phyloP scores from a whole-genome alignment of 1,140 invertebrate species.

The Bradynema listronoti region DNA sequence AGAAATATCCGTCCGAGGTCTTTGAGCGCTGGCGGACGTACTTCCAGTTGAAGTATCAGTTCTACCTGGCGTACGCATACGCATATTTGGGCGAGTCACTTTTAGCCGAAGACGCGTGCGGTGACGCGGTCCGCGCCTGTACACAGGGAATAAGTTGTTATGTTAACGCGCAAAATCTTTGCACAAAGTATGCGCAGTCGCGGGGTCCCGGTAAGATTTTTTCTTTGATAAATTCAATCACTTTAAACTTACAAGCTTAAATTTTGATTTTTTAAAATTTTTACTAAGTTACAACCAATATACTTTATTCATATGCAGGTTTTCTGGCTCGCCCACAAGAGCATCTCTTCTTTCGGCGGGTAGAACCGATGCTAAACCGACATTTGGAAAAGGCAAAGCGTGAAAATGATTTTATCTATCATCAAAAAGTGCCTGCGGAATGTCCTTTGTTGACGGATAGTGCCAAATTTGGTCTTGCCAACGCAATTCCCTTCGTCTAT shows the following conservation, averaged over 20 bases:
- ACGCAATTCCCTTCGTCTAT: conserved; percentile 65
- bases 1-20: conserved; percentile 62
- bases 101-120: conserved; percentile 68
- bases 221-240: not conserved
- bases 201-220: conserved; percentile 62
- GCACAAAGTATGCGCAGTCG: conserved; percentile 65
- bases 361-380: conserved; percentile 64
- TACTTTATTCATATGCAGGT: conserved; percentile 38
- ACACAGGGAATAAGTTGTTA: conserved; percentile 65
- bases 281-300: not conserved
- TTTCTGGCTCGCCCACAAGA: conserved; percentile 65
- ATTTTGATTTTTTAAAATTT: not conserved
- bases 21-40: conserved; percentile 68
- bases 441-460: conserved; percentile 65
- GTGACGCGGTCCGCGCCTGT: conserved; percentile 67
- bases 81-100: conserved; percentile 67
- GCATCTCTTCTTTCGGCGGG: conserved; percentile 67
- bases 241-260: not conserved
- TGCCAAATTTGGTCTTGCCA: conserved; percentile 68
- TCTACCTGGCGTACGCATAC: conserved; percentile 68
- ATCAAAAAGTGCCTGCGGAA: conserved; percentile 67
- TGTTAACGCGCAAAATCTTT: conserved; percentile 62
- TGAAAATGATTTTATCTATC: conserved; percentile 71
- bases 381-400: conserved; percentile 69
- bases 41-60: conserved; percentile 66